Evolutionary conservation across 1,140 invertebrate genomes (phyloP).

Genomic region (Heterodera schachtii): DNA sequence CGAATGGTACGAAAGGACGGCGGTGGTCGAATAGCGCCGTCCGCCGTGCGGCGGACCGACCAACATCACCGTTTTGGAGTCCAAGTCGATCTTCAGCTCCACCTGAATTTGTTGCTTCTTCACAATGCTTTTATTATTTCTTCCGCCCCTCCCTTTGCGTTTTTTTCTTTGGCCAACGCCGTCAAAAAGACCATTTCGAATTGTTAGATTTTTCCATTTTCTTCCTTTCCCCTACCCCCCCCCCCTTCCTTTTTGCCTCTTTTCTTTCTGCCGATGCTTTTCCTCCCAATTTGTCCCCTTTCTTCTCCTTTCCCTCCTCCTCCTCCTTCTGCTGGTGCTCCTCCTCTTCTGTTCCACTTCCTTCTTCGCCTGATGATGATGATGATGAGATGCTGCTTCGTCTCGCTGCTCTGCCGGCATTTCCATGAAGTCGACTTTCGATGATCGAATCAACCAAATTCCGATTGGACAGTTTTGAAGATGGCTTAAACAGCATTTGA

Average conservation of each 20-base stretch:
- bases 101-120: slow-evolving; percentile 27
- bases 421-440: slow-evolving; percentile 10
- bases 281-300: background rate
- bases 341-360: background rate
- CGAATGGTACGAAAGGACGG: background rate
- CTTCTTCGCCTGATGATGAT: slow-evolving; percentile 17
- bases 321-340: background rate
- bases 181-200: background rate
- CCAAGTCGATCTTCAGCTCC: slow-evolving; percentile 35
- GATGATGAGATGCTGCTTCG: background rate
- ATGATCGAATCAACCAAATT: slow-evolving; percentile 21
- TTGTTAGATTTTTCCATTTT: background rate
- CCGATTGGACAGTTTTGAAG: background rate
- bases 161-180: too few species aligned
- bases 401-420: slow-evolving; percentile 3
- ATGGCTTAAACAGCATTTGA: background rate
- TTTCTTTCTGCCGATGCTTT: background rate
- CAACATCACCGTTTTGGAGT: slow-evolving; percentile 10
- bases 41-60: background rate
- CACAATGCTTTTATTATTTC: too few species aligned
- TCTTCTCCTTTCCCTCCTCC: background rate
- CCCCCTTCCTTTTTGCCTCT: background rate
- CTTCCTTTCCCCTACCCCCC: background rate
- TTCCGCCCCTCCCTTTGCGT: too few species aligned
- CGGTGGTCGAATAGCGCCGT: background rate